Percentiles rank a stretch among this genome's conserved stretches.
Conservation (phyloP, 1,140 invertebrate species). For the Hypsibius dujardini region DNA sequence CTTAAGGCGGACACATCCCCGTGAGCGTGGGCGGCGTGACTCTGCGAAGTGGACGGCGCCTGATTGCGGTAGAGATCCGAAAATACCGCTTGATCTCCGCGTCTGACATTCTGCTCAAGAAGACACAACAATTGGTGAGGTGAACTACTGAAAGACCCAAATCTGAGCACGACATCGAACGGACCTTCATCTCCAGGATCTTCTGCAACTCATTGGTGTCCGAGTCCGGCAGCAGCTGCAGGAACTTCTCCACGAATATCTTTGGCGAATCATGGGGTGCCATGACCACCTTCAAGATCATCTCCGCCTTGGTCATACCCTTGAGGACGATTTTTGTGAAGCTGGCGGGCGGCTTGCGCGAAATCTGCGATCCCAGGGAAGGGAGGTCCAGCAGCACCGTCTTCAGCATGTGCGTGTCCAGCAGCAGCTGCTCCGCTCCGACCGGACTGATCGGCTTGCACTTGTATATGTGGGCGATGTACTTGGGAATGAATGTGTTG, state of each 20-base stretch:
- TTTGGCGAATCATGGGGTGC: constrained; percentile 58
- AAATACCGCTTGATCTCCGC: constrained; percentile 45
- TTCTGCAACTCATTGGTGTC: constrained; percentile 80
- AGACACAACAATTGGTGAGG: too few species aligned
- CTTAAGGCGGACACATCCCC: constrained; percentile 21
- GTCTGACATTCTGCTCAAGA: constrained; percentile 39
- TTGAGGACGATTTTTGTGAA: constrained; percentile 73
- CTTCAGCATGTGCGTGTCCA: constrained; percentile 94
- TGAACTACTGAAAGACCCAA: constrained; percentile 19
- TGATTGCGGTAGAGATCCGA: constrained; percentile 46
- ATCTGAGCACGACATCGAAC: constrained; percentile 20
- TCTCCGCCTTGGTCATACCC: constrained; percentile 92
- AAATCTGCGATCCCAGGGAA: constrained; percentile 67
- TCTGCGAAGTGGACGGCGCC: constrained; percentile 31
- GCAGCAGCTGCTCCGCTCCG: constrained; percentile 85
- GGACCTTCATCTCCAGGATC: constrained; percentile 89
- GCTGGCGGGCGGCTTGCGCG: constrained; percentile 62
- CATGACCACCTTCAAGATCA: constrained; percentile 93
- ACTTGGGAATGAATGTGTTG: constrained; percentile 79
- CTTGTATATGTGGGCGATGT: constrained; percentile 76
- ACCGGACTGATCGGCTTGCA: constrained; percentile 79
- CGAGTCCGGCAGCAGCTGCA: constrained; percentile 71
- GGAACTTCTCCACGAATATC: constrained; percentile 70
- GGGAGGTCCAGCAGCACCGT: constrained; percentile 86
- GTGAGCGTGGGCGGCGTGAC: too few species aligned